A percentile compares a stretch with the other conserved stretches of the same genome.
These are phyloP conservation scores for Coelopa pilipes DNA, from an alignment of 2,888 invertebrate species.

Conservation along the genomic window DNA sequence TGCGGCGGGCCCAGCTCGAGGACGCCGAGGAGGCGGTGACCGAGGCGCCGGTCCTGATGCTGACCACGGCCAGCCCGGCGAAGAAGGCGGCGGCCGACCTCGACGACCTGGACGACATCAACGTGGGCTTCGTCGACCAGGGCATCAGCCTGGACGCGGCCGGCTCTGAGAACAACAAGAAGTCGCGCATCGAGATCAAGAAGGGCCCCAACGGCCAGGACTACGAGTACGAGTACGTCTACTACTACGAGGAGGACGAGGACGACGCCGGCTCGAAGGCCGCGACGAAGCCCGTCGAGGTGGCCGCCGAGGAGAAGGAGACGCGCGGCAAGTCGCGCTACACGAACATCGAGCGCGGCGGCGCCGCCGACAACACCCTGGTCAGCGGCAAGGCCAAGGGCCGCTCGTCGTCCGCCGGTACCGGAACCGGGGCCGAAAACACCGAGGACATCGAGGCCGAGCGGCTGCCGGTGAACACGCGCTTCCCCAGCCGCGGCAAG, in stretches of 20 bases:
- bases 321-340: conserved; percentile 68
- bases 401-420: conserved; percentile 59
- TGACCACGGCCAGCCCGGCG: conserved; percentile 56
- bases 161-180: conserved; percentile 76
- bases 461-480: conserved; percentile 83
- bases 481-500: conserved; percentile 80
- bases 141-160: conserved; percentile 72
- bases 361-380: conserved; percentile 72
- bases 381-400: conserved; percentile 72
- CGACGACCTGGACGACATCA: conserved; percentile 54
- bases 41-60: conserved; percentile 47
- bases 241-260: conserved; percentile 86
- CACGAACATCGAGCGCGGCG: conserved; percentile 65
- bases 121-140: conserved; percentile 66
- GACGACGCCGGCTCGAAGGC: conserved; percentile 44
- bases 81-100: conserved; percentile 46
- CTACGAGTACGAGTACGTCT: conserved; percentile 91
- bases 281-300: conserved; percentile 57
- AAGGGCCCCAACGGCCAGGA: conserved; percentile 91
- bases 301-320: conserved; percentile 60
- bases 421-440: too few species aligned
- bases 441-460: conserved; percentile 60
- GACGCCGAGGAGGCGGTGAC: conserved; percentile 40
- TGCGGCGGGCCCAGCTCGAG: conserved; percentile 8
- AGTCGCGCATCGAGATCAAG: conserved; percentile 83